These are phyloP conservation scores for Phalloptychus januarius DNA, from an alignment of 2,797 vertebrate species.

Conservation along the genomic window DNA sequence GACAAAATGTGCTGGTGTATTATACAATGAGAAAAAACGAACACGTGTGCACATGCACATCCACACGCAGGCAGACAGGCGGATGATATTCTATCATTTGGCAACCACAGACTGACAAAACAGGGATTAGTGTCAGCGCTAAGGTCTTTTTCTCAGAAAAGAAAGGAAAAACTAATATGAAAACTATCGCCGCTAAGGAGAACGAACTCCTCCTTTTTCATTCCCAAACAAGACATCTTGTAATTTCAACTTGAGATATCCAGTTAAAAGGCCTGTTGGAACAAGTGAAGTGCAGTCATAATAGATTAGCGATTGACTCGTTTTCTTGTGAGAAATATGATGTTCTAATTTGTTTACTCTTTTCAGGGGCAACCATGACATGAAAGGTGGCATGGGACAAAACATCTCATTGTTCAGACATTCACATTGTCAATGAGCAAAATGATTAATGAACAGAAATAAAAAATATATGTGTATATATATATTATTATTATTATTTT, in stretches of 20 bases:
- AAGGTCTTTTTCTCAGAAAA: slow-evolving; percentile 50
- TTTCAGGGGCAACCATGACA: slow-evolving; percentile 19
- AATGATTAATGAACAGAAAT: background rate
- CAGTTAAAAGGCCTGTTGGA: slow-evolving; percentile 68
- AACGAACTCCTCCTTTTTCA: slow-evolving; percentile 61
- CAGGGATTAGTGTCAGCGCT: slow-evolving; percentile 71
- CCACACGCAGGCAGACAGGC: slow-evolving; percentile 39
- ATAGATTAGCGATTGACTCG: slow-evolving; percentile 49
- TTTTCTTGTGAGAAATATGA: slow-evolving; percentile 35
- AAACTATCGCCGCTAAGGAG: slow-evolving; percentile 66
- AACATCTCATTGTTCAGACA: slow-evolving; percentile 6
- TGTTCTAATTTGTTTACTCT: slow-evolving; percentile 60
- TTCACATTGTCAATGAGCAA: background rate
- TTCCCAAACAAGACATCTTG: slow-evolving; percentile 55
- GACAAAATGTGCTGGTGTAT: slow-evolving; percentile 71
- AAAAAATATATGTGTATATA: too few relatives aligned
- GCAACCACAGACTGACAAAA: slow-evolving; percentile 76
- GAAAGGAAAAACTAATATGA: slow-evolving; percentile 57
- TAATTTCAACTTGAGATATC: slow-evolving; percentile 58
- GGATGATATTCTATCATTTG: slow-evolving; percentile 76
- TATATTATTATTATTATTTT: too few relatives aligned
- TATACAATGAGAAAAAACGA: slow-evolving; percentile 67
- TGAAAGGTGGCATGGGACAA: slow-evolving; percentile 27
- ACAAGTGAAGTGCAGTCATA: slow-evolving; percentile 49
- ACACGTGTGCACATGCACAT: slow-evolving; percentile 19